Evolutionary conservation across 2,888 invertebrate species (phyloP), one percentile per base, ranked within the genome.

Genomic region (Pterobdella sp.): DNA sequence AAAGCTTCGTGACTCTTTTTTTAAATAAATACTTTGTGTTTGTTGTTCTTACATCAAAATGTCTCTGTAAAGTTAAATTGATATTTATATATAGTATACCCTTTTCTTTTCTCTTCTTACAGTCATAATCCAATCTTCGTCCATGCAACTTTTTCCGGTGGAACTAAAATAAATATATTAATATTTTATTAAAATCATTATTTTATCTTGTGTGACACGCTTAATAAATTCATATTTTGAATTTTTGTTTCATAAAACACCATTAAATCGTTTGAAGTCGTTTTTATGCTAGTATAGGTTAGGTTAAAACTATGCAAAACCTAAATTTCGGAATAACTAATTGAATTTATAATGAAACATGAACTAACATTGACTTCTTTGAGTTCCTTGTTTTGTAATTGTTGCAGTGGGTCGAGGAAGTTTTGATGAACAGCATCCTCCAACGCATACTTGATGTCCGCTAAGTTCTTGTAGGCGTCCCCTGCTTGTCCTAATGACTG

Each of bases 341-440:
- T 49, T n/a, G n/a, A 14, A 10, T 18, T 49, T 49, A 49, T n/a
- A 18, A 14, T 31, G 32, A 63, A 63, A 65, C 34, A 35, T n/a
- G 22, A 32, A 26, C 88, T 87, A 86, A 94, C 94, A 93, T 96
- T 94, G 79, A 98, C 97, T 89, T 98, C 98, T 86, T 97, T 98
- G 73, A 98, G 88, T 85, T 98, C 98, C 88, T 97, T 98, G 81
- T 91, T 93, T 86, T 97, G 96, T 84, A 98, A 87, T 85, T 96
- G 95, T 84, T 94, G 94, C 80, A 98, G 87, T 32, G 98, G 98
- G 85, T 98, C 98, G 79, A 99, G 87, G 87, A 98, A 96, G 88
- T 97, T 98, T 86, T 98, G 98, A 86, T 97, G 97, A 82, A 98
- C 95, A 86, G 93, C 94, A 86, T 99, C 98, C 86, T 99, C 98